Conservation (phyloP, 2,797 vertebrate species). For the Percopsis omiscomaycus region DNA sequence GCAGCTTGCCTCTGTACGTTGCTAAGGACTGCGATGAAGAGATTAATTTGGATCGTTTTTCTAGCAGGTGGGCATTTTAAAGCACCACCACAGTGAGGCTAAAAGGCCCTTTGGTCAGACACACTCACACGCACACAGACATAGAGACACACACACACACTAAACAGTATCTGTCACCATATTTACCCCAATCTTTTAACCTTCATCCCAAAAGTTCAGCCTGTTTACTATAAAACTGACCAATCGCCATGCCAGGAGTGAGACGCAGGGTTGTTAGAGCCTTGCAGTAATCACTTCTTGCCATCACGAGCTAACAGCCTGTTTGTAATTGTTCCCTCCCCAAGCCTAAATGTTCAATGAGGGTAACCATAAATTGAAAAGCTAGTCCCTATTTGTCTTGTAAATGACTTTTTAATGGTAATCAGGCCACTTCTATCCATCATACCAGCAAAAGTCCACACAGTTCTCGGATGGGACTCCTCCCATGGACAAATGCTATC, state of each 20-base stretch:
- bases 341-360: slow-evolving; percentile 52
- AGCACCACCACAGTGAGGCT: slow-evolving; percentile 44
- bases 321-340: slow-evolving; percentile 38
- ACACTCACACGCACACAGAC: slow-evolving; percentile 9
- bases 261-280: background rate
- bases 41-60: slow-evolving; percentile 65
- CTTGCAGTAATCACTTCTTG: slow-evolving; percentile 18
- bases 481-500: slow-evolving; percentile 64
- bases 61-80: slow-evolving; percentile 57
- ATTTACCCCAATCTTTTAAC: slow-evolving; percentile 15
- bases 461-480: slow-evolving; percentile 60
- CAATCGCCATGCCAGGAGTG: slow-evolving; percentile 7
- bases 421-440: slow-evolving; percentile 68
- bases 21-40: slow-evolving; percentile 71
- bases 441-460: slow-evolving; percentile 55
- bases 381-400: slow-evolving; percentile 66
- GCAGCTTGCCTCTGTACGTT: slow-evolving; percentile 62
- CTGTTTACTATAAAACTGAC: background rate
- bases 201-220: background rate
- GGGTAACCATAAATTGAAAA: slow-evolving; percentile 64
- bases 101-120: slow-evolving; percentile 47
- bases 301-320: slow-evolving; percentile 35
- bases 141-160: slow-evolving; percentile 5
- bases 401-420: slow-evolving; percentile 76
- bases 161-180: slow-evolving; percentile 3